A percentile compares a stretch with the other conserved stretches of the same genome.
These are phyloP conservation scores for Schrankia costaestrigalis DNA, from an alignment of 2,888 invertebrate genomes.

Conservation along the genomic window DNA sequence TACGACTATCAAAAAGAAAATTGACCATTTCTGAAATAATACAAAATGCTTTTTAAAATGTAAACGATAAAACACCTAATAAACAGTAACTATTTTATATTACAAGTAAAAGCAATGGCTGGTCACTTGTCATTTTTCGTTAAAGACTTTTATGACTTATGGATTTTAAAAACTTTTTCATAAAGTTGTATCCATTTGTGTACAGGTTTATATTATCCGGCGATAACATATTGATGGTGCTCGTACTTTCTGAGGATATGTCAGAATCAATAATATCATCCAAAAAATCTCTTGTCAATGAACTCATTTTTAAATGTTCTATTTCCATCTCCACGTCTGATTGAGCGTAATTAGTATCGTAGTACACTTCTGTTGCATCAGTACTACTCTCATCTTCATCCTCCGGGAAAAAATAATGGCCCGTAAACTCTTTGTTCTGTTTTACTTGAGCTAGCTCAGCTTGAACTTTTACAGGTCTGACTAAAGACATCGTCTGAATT, in stretches of 20 bases:
- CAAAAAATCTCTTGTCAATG: constrained; percentile 60
- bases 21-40: constrained; percentile 17
- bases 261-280: constrained; percentile 69
- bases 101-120: constrained; percentile 2
- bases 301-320: constrained; percentile 56
- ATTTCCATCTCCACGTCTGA: constrained; percentile 63
- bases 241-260: constrained; percentile 45
- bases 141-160: constrained; percentile 33
- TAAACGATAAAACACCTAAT: too few relatives aligned
- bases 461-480: constrained; percentile 58
- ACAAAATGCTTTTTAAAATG: too few relatives aligned
- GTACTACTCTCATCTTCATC: constrained; percentile 46
- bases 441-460: constrained; percentile 59
- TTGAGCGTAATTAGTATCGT: constrained; percentile 50
- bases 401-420: constrained; percentile 73
- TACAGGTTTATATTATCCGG: constrained; percentile 43
- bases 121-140: constrained; percentile 13
- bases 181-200: constrained; percentile 44
- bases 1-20: constrained; percentile 2
- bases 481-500: constrained; percentile 32
- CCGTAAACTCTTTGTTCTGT: constrained; percentile 59
- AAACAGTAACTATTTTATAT: too few relatives aligned
- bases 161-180: constrained; percentile 54
- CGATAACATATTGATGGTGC: constrained; percentile 32
- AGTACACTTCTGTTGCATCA: constrained; percentile 54